Base-by-base conservation (phyloP, 2,888 invertebrate genomes). In the Stegophylla sp. region DNA sequence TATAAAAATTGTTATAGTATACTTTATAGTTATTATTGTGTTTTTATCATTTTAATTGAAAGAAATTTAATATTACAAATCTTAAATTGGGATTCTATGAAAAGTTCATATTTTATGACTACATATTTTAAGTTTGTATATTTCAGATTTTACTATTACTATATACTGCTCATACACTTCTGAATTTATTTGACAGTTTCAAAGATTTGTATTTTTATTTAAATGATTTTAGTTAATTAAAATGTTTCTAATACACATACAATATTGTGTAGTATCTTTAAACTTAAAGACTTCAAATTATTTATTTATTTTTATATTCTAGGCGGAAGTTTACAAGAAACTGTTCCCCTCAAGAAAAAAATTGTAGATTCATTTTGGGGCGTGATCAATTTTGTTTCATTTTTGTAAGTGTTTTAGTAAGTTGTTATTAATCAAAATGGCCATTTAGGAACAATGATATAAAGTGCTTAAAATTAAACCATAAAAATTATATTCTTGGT, bases 341-440 rank as follows among this genome's bases (percentile, higher is more conserved):
- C 59, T 4, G 71, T 51, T n/a, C 79, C 79, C 17, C 10, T 79
- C 17, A 79, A 71, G 41, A 79, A 79, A 71, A 79, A 71, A 71
- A 79, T 79, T 63, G 34, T 51, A 0, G 23, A 79, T 13, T 48
- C 79, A 61, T 71, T 79, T 13, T 79, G 79, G 79, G 79, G 79
- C 26, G 61, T 79, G 3, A 48, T 79, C 51, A 67, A 79, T 23
- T 79, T 79, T 59, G 59, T 79, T 61, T 48, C 67, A 34, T 79
- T 56, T 71, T 79, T 79, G 79, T 79, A 51, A 79, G 79, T 77
- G n/a, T 34, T 34, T 9, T 1, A 43, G 7, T 34, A 56, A 23
- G 20, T 53, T 56, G 3, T 10, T 51, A 15, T 51, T 0, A 17
- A 17, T 15, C 17, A 17, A 51, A 51, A 53, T 34, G n/a, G 15